phyloP scores from a whole-genome alignment of 2,113 vertebrate species.

The Coracopsis vasa region DNA sequence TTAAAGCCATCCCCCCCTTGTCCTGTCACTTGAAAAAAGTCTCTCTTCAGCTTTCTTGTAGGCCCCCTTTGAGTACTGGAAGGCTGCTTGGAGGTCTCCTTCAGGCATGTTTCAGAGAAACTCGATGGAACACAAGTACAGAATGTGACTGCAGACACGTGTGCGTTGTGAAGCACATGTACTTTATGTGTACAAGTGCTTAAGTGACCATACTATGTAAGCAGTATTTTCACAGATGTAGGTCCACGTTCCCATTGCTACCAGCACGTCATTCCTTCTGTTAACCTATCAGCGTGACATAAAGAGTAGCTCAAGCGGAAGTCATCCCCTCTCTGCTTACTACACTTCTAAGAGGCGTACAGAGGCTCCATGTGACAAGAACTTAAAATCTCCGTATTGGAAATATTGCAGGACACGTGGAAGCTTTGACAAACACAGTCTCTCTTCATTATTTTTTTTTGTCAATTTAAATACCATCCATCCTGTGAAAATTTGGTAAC shows the following conservation, averaged over 20 bases:
- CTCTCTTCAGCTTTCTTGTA: background rate
- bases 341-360: background rate
- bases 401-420: background rate
- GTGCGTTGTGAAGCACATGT: background rate
- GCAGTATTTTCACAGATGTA: background rate
- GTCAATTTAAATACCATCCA: background rate
- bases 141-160: background rate
- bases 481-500: background rate
- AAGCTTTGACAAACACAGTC: background rate
- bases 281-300: background rate
- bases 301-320: background rate
- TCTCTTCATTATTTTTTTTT: background rate
- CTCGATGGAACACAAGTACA: background rate
- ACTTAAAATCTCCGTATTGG: background rate
- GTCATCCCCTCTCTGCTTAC: background rate
- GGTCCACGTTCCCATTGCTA: background rate
- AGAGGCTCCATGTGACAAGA: background rate
- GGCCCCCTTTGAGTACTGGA: background rate
- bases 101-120: background rate
- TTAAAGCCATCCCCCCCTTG: background rate
- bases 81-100: background rate
- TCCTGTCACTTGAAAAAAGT: background rate
- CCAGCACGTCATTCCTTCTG: background rate
- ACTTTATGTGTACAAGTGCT: background rate
- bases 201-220: background rate